Evolutionary conservation across 2,797 vertebrate genomes (phyloP).

Genomic region (Syncerus caffer): DNA sequence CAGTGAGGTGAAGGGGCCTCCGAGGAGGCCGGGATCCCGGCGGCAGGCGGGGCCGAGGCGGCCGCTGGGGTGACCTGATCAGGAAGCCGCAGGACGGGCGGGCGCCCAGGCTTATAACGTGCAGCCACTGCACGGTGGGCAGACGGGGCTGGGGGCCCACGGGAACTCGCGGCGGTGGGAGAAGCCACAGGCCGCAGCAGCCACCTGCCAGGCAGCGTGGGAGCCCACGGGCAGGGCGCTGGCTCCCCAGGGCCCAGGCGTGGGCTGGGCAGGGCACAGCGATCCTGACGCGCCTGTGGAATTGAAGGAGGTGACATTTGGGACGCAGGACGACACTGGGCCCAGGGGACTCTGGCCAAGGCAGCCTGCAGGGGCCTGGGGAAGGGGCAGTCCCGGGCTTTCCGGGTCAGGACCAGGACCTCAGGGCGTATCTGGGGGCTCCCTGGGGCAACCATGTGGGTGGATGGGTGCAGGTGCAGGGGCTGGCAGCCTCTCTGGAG

Average conservation of each 20-base stretch:
- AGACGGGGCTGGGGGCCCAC: background rate
- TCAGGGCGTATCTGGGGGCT: background rate
- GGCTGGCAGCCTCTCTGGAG: background rate
- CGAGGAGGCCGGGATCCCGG: background rate
- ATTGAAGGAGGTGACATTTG: background rate
- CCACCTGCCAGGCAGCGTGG: background rate
- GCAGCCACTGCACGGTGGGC: rapidly evolving
- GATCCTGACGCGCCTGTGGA: background rate
- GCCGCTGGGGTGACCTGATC: background rate
- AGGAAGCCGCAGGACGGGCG: background rate
- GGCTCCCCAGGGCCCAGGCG: background rate
- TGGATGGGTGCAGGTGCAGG: too few species aligned
- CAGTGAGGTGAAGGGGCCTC: background rate
- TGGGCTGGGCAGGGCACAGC: background rate
- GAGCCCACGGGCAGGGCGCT: background rate
- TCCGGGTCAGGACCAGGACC: background rate
- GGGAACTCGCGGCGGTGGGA: rapidly evolving
- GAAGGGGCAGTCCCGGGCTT: background rate
- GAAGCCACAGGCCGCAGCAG: background rate
- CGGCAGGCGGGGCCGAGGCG: background rate
- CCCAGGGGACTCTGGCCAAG: background rate
- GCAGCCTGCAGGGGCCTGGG: background rate
- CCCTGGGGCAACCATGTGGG: background rate
- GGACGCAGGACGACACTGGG: background rate
- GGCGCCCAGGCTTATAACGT: background rate